These are phyloP conservation scores for Merodon equestris DNA, from an alignment of 2,888 invertebrate genomes.

Conservation along the genomic window DNA sequence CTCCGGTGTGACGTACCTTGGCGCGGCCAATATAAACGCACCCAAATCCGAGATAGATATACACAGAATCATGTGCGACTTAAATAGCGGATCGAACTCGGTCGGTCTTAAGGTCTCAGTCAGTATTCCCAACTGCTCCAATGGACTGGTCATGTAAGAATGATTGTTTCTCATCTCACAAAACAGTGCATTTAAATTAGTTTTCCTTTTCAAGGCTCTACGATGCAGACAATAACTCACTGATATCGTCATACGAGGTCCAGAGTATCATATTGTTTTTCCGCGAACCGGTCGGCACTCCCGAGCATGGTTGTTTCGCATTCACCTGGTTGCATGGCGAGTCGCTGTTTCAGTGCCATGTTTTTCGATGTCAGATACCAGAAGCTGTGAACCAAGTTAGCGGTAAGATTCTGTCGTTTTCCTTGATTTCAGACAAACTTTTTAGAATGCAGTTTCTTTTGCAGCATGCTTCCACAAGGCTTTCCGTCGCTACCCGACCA, in stretches of 20 bases:
- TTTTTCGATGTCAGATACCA: slow-evolving; percentile 96
- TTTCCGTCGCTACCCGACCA: slow-evolving; percentile 91
- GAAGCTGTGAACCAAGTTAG: slow-evolving; percentile 92
- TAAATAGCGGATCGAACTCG: slow-evolving; percentile 85
- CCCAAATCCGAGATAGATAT: slow-evolving; percentile 96
- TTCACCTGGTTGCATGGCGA: slow-evolving; percentile 98
- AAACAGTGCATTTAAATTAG: background rate
- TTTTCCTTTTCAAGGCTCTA: slow-evolving; percentile 82
- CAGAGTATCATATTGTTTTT: slow-evolving; percentile 97
- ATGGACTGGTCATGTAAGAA: slow-evolving; percentile 93
- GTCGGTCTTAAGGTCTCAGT: slow-evolving; percentile 92
- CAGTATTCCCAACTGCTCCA: slow-evolving; percentile 94
- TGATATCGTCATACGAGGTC: slow-evolving; percentile 93
- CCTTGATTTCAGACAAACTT: slow-evolving; percentile 16
- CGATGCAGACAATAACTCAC: slow-evolving; percentile 87
- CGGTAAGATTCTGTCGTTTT: slow-evolving; percentile 79
- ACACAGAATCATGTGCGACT: slow-evolving; percentile 93
- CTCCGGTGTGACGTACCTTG: slow-evolving; percentile 95
- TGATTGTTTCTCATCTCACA: background rate
- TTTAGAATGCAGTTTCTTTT: slow-evolving; percentile 8
- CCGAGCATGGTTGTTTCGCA: slow-evolving; percentile 96
- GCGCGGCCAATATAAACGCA: slow-evolving; percentile 93
- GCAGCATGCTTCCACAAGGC: slow-evolving; percentile 93
- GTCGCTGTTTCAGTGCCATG: slow-evolving; percentile 97
- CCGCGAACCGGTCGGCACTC: slow-evolving; percentile 89